Evolutionary conservation across 2,113 vertebrate genomes (phyloP), one percentile per base, ranked within the genome.

Genomic region (Maccullochella peelii): DNA sequence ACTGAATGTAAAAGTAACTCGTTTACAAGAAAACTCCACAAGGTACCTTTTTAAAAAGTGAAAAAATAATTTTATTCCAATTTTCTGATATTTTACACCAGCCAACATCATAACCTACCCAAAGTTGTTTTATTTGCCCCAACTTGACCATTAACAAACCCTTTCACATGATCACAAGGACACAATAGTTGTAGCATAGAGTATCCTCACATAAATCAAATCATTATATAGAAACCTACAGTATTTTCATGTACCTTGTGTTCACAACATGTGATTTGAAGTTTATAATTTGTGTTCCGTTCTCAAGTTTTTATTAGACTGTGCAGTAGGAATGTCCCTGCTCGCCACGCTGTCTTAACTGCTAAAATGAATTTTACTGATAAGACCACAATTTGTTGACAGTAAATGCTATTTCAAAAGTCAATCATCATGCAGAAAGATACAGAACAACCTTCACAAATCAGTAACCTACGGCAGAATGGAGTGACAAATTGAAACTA

Each of bases 401-500:
- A 15, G 25, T 62, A 38, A 80, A 52, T 61, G 15, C 55, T 54
- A 33, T 83, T 77, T 77, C 4, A 10, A 40, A 61, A 65, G 27
- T 62, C 44, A 68, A 86, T 78, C 58, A 73, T 38, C 30, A 49
- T 66, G 63, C 50, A 11, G n/a, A 73, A 50, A 80, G 20, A 61
- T 16, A 68, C 27, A 52, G n/a, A 68, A 9, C 52, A 42, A 57
- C 62, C 62, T 84, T 68, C 44, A 68, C 36, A 80, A 68, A 55
- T 61, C 42, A 72, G 36, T 47, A 67, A 54, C 44, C n/a, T 71
- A 44, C 70, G 68, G 33, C 11, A 15, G 20, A 50, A 16, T 42
- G 16, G 58, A 81, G 66, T 72, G 30, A 91, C 77, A 70, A 85
- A 89, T 54, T 82, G 14, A 80, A 81, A 74, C 30, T 52, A 59